Evolutionary conservation across 2,888 invertebrate species (phyloP), one percentile per base, ranked within the genome.

Genomic region (Ophion ventricosus): DNA sequence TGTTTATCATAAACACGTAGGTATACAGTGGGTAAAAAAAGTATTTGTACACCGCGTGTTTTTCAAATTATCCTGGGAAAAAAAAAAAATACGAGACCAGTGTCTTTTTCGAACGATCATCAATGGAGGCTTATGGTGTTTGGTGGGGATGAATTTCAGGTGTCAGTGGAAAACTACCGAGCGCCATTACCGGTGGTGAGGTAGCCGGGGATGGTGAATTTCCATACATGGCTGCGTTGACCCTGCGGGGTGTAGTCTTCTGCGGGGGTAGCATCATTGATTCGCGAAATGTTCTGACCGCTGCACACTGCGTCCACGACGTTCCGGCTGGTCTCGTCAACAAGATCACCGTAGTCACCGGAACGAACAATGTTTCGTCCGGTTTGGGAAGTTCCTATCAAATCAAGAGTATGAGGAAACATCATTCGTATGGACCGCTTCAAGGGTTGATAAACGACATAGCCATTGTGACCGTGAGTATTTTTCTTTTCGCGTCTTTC

Each of bases 181-280:
- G 59, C 11, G 26, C 63, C 2, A 56, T 88, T 8, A 70, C 77
- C 40, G 87, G 87, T 35, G 88, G 88, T 25, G 20, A 7, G 7
- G n/a, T 40, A 0, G 87, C 81, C 5, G 26, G 11, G 4, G 57
- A 57, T 11, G 70, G 73, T 11, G 87, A 88, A 64, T 87, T 87
- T 64, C 86, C 86, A 17, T 87, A 87, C 80, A 87, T 85, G 35
- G 85, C 81, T 1, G 85, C 84, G 1, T 35, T 88, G 29, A 84
- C 66, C 25, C 57, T 77, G 1, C 29, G 25, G 10, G 26, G 26
- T 10, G 35, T 17, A 35, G 26, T 64, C 26, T 64, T 83, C 3
- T 87, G 88, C 77, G 85, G 87, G 8, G 88, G 88, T 59, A 72
- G 82, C 23, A 80, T 88, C 35, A 86, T 88, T 7, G 84, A 77